Percentiles rank a stretch among this genome's conserved stretches.
These are phyloP conservation scores for Carapus acus DNA, from an alignment of 2,797 vertebrate species.

Conservation along the genomic window DNA sequence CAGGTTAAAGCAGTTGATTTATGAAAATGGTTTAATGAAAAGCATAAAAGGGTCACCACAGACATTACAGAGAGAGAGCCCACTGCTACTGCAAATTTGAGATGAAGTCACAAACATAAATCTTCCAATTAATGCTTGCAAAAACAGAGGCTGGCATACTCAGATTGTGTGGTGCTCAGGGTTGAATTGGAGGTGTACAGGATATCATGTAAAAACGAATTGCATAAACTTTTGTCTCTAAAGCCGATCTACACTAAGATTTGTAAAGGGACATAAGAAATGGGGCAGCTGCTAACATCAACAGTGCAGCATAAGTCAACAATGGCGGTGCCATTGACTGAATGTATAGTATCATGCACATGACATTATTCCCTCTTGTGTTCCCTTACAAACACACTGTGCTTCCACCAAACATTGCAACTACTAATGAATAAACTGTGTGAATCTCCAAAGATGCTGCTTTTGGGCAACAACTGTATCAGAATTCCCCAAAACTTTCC, in stretches of 20 bases:
- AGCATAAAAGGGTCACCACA: too few relatives aligned
- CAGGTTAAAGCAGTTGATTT: background rate
- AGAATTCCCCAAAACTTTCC: slow-evolving; percentile 32
- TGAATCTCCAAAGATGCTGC: slow-evolving; percentile 43
- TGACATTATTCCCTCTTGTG: slow-evolving; percentile 5
- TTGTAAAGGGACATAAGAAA: slow-evolving; percentile 22
- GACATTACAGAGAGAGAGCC: background rate
- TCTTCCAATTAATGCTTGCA: slow-evolving; percentile 17
- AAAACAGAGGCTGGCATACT: slow-evolving; percentile 28
- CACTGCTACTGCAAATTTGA: background rate
- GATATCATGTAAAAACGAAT: slow-evolving; percentile 28
- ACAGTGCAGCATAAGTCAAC: slow-evolving; percentile 23
- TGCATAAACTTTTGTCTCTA: slow-evolving; percentile 14
- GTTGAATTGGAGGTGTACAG: slow-evolving; percentile 33
- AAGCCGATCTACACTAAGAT: slow-evolving; percentile 30
- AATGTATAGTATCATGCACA: slow-evolving; percentile 32
- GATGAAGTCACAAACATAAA: slow-evolving; percentile 28
- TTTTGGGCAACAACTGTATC: slow-evolving; percentile 37
- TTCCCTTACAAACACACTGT: slow-evolving; percentile 22
- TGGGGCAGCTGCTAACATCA: slow-evolving; percentile 45
- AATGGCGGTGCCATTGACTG: slow-evolving; percentile 35
- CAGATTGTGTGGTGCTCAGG: slow-evolving; percentile 5
- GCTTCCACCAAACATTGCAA: slow-evolving; percentile 23
- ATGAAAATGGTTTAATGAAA: background rate
- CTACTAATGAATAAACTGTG: slow-evolving; percentile 36